Conservation (phyloP, 2,113 vertebrate genomes). For the Regulus satrapa region DNA sequence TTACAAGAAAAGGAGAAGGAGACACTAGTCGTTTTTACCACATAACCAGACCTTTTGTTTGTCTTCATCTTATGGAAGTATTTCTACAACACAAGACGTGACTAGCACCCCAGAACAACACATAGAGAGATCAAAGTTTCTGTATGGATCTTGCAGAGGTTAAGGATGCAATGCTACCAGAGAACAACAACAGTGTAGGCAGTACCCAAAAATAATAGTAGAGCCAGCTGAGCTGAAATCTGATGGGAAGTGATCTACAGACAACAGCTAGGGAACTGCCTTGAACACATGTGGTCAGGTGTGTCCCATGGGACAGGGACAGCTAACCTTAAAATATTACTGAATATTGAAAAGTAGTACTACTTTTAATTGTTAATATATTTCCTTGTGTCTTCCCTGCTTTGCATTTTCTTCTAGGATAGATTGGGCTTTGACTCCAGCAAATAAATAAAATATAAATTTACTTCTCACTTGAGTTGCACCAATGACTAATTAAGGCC, state of each 20-base stretch:
- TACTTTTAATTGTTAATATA: background rate
- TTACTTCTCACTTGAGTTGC: background rate
- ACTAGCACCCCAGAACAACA: background rate
- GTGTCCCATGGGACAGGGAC: background rate
- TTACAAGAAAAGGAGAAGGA: background rate
- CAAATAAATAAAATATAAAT: background rate
- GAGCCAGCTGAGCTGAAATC: background rate
- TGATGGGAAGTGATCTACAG: background rate
- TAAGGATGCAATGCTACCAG: background rate
- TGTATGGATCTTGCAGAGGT: background rate
- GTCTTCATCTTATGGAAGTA: background rate
- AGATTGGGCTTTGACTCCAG: background rate
- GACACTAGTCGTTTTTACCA: background rate
- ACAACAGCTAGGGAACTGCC: background rate
- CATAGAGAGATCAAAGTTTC: background rate
- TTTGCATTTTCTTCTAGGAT: background rate
- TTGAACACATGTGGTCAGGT: background rate
- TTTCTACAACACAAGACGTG: background rate
- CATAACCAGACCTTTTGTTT: background rate
- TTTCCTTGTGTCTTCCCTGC: background rate
- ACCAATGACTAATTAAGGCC: background rate
- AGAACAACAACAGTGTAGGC: background rate
- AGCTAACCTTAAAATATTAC: background rate
- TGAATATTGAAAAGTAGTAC: background rate
- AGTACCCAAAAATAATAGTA: background rate